Percentiles rank a stretch among this genome's conserved stretches.
These are phyloP conservation scores for Cheirogaleus medius DNA, from an alignment of 2,113 vertebrate genomes.

Conservation along the genomic window DNA sequence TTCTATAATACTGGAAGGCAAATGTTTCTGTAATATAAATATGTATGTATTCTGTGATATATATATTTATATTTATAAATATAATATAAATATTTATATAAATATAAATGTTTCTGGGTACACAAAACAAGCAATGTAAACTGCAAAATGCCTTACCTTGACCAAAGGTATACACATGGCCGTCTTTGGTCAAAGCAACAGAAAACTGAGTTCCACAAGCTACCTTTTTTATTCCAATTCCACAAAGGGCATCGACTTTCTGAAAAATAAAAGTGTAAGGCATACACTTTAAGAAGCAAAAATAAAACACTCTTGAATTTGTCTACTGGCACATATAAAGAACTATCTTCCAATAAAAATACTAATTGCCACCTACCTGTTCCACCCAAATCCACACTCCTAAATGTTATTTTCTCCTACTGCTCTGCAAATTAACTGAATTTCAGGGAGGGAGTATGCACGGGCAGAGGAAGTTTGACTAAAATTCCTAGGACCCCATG, in stretches of 20 bases:
- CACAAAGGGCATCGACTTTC: constrained; percentile 92
- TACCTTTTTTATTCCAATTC: constrained; percentile 91
- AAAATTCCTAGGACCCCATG: not conserved
- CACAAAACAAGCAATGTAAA: not conserved
- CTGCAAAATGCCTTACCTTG: constrained; percentile 84
- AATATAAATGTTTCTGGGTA: too few relatives aligned
- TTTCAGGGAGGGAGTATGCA: not conserved
- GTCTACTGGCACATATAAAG: not conserved
- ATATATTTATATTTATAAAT: too few relatives aligned
- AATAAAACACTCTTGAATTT: not conserved
- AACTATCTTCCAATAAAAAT: not conserved
- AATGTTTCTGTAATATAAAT: not conserved
- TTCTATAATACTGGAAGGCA: not conserved
- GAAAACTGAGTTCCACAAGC: constrained; percentile 92
- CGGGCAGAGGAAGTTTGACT: not conserved
- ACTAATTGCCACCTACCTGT: not conserved
- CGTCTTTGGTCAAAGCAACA: constrained; percentile 90
- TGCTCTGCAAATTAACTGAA: not conserved
- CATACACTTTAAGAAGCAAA: constrained; percentile 14
- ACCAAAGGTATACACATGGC: constrained; percentile 90
- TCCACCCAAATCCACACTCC: not conserved
- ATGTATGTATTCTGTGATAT: too few relatives aligned
- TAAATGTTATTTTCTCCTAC: constrained; percentile 18
- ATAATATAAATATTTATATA: too few relatives aligned
- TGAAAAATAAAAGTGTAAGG: constrained; percentile 66